Evolutionary conservation across 2,888 invertebrate genomes (phyloP), one percentile per base, ranked within the genome.

Genomic region (Anagyrus pseudococci): DNA sequence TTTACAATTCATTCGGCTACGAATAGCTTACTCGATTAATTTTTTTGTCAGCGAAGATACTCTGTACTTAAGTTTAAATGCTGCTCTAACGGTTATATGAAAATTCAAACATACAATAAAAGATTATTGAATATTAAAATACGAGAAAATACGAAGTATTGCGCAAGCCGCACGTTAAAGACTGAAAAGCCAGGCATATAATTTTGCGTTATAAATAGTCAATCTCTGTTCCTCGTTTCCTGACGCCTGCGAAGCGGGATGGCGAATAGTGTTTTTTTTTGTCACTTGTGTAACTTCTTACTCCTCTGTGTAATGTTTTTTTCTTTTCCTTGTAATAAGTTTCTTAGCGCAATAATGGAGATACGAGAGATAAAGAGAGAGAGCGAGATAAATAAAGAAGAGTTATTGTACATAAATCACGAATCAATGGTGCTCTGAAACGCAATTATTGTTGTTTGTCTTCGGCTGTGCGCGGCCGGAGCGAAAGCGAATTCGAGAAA

Each of bases 151-250:
- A 15, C 33, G n/a, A 46, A 41, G 46, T 53, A 50, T 62, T 59
- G 62, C 56, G 59, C 62, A 49, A 63, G 33, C 43, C 62, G 69
- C 62, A 63, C 59, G 43, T 63, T 70, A 70, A 74, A 75, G 72
- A 73, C 73, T 75, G 74, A 75, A 53, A 71, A 69, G 71, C 65
- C 71, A 72, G 78, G 76, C 79, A 77, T 77, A 77, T 72, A 73
- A 77, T 79, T 79, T 78, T 73, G 71, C 73, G 70, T 72, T 73
- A 74, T 76, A 72, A 74, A 79, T 79, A 79, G 79, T 79, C 79
- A 79, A 74, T 78, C 75, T 79, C 77, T 79, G 79, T 79, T 79
- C 78, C 79, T 79, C 75, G 76, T 75, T 77, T 77, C 71, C 71
- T 68, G 69, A 70, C 68, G 68, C 69, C 70, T 69, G 67, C 69